phyloP scores from a whole-genome alignment of 2,113 vertebrate species.

The Chaenogobius annularis region DNA sequence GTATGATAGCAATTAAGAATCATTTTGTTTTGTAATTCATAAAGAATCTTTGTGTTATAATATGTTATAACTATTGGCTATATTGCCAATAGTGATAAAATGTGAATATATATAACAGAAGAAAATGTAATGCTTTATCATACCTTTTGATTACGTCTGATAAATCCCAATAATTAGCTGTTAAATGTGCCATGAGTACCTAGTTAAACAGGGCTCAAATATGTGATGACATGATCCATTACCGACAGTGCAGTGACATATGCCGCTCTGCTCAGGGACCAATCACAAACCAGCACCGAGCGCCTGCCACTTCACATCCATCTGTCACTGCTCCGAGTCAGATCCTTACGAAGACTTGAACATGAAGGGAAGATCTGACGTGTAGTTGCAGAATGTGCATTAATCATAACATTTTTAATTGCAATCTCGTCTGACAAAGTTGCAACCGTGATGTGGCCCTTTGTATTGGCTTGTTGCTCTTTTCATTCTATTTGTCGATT shows the following conservation, averaged over 20 bases:
- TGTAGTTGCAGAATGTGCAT: background rate
- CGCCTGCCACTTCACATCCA: constrained; percentile 5
- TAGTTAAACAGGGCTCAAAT: constrained; percentile 1
- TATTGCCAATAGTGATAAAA: background rate
- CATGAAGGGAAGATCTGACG: background rate
- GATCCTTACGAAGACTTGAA: background rate
- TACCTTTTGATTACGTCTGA: background rate
- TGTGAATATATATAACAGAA: background rate
- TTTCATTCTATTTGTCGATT: background rate
- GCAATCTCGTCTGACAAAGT: background rate
- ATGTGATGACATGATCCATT: constrained; percentile 12
- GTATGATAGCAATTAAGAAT: too few species aligned
- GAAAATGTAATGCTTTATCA: background rate
- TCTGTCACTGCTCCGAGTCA: background rate
- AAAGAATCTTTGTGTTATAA: too few species aligned
- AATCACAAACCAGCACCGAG: background rate
- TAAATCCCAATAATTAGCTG: background rate
- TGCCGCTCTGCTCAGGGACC: constrained; percentile 1
- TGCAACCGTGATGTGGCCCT: background rate
- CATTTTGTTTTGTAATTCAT: too few species aligned
- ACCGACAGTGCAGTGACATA: constrained; percentile 9
- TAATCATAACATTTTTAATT: background rate
- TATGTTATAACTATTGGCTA: too few species aligned
- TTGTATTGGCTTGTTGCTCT: background rate
- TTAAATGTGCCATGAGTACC: background rate